Evolutionary conservation across 1,140 invertebrate species (phyloP).

Genomic region (Papilio machaon): DNA sequence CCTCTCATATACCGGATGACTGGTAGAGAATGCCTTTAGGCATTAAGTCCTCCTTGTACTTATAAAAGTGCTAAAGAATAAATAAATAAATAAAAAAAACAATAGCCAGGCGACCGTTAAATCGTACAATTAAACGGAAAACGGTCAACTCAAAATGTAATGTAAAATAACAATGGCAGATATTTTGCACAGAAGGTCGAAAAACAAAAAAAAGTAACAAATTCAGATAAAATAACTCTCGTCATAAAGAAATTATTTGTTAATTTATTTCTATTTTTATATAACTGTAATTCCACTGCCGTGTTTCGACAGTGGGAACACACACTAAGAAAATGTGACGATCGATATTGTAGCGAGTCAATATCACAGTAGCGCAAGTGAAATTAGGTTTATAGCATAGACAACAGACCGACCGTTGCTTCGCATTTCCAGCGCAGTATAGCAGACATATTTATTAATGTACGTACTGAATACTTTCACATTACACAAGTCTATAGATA

Average conservation of each 20-base stretch:
- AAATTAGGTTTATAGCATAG: not conserved
- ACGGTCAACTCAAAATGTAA: not conserved
- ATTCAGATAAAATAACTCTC: too few relatives aligned
- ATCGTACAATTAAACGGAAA: conserved; percentile 6
- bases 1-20: too few relatives aligned
- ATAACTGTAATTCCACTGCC: too few relatives aligned
- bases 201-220: not conserved
- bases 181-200: not conserved
- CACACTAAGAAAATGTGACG: not conserved
- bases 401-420: not conserved
- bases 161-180: not conserved
- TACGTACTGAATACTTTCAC: not conserved
- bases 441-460: not conserved
- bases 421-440: not conserved
- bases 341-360: not conserved
- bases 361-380: conserved; percentile 3
- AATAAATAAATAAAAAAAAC: too few relatives aligned
- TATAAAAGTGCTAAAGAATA: too few relatives aligned
- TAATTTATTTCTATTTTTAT: too few relatives aligned
- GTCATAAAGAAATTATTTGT: too few relatives aligned
- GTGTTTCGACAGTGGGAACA: not conserved
- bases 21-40: too few relatives aligned
- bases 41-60: too few relatives aligned
- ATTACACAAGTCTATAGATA: not conserved
- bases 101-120: not conserved